phyloP scores from a whole-genome alignment of 2,888 invertebrate genomes.

The Chloroclystis v-ata region DNA sequence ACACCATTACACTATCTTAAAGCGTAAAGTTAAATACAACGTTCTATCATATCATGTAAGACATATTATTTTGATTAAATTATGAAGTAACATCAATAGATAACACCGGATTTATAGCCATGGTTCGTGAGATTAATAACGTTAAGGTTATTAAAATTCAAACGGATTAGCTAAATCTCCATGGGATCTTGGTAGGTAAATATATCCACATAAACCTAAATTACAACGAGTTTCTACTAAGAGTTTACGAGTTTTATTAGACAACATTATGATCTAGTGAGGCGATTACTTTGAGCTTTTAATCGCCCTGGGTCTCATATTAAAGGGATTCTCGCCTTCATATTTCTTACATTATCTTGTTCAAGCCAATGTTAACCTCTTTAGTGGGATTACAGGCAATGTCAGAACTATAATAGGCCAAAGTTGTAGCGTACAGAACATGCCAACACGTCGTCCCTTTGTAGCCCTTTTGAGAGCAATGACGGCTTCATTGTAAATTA shows the following conservation, averaged over 20 bases:
- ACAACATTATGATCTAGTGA: slow-evolving; percentile 30
- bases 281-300: slow-evolving; percentile 38
- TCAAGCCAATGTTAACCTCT: slow-evolving; percentile 19
- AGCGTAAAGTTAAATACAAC: no score
- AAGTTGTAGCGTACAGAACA: slow-evolving; percentile 35
- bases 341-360: slow-evolving; percentile 39
- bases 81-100: no score
- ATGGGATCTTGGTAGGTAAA: slow-evolving; percentile 4
- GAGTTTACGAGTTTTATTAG: slow-evolving; percentile 30
- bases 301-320: slow-evolving; percentile 35
- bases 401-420: slow-evolving; percentile 21
- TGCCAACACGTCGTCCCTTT: slow-evolving; percentile 30
- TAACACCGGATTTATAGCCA: no score
- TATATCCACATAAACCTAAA: slow-evolving; percentile 22
- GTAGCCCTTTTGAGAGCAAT: slow-evolving; percentile 32
- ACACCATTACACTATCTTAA: no score
- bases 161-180: neutral
- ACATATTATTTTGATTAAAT: no score
- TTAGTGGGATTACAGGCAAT: slow-evolving; percentile 20
- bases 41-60: no score
- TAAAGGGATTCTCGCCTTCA: slow-evolving; percentile 32
- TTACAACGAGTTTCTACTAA: slow-evolving; percentile 19
- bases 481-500: slow-evolving; percentile 37
- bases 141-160: neutral
- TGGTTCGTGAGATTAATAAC: no score